These are phyloP conservation scores for Vulpes ferrilata DNA, from an alignment of 2,113 vertebrate genomes.

Conservation along the genomic window DNA sequence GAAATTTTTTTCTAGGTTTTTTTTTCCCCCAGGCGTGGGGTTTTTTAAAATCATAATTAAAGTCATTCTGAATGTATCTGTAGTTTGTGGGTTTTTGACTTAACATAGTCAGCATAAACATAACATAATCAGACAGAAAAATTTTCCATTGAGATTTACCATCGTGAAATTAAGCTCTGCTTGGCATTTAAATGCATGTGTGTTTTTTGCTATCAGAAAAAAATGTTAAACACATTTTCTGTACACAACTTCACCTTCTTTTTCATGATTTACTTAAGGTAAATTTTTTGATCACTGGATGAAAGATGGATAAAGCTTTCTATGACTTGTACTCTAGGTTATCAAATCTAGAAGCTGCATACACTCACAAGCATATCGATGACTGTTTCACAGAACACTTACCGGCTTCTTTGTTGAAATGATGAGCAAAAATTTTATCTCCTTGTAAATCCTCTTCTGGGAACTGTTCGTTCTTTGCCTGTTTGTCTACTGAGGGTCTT, in stretches of 20 bases:
- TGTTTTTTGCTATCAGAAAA: conserved; percentile 40
- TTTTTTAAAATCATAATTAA: conserved; percentile 55
- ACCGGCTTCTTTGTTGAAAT: not conserved
- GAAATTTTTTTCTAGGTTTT: conserved; percentile 75
- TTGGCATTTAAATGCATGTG: not conserved
- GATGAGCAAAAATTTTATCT: not conserved
- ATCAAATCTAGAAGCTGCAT: not conserved
- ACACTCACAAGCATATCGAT: fast-evolving
- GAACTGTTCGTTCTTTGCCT: not conserved
- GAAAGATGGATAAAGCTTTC: not conserved
- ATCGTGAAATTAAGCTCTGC: conserved; percentile 42
- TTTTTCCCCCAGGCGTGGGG: not conserved
- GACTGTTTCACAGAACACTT: not conserved
- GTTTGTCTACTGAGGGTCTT: not conserved
- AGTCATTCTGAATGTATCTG: conserved; percentile 63
- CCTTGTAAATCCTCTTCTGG: not conserved
- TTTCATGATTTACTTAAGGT: not conserved
- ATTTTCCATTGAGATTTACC: conserved; percentile 68
- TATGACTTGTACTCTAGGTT: not conserved
- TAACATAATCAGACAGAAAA: conserved; percentile 34
- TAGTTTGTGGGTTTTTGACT: conserved; percentile 66
- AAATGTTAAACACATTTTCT: conserved; percentile 50
- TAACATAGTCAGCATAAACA: conserved; percentile 62
- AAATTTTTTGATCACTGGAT: not conserved
- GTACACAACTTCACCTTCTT: not conserved